Evolutionary conservation across 2,797 vertebrate genomes (phyloP).

Genomic region (Myotis pilosus): DNA sequence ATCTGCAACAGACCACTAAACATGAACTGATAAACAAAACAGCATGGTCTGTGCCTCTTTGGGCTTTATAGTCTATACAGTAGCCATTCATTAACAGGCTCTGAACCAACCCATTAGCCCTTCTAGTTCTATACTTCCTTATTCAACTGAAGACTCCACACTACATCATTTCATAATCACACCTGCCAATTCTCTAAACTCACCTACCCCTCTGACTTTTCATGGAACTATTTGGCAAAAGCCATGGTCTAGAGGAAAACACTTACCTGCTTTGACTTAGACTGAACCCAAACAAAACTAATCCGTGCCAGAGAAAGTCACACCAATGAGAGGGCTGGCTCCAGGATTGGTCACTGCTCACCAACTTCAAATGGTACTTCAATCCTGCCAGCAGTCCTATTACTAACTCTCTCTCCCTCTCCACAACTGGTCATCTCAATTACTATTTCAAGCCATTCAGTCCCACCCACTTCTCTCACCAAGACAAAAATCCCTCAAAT

Average conservation of each 20-base stretch:
- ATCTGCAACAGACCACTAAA: background rate
- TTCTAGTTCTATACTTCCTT: background rate
- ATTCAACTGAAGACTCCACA: conserved; percentile 17
- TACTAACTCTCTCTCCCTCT: background rate
- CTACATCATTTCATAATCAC: conserved; percentile 16
- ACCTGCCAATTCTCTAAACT: conserved; percentile 2
- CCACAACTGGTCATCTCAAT: background rate
- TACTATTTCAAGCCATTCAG: background rate
- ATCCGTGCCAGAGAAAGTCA: background rate
- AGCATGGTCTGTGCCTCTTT: background rate
- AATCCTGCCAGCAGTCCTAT: background rate
- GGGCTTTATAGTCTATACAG: background rate
- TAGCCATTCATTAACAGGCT: background rate
- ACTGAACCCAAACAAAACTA: background rate
- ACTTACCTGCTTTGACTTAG: background rate
- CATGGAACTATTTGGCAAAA: background rate
- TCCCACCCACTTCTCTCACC: background rate
- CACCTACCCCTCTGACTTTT: conserved; percentile 2
- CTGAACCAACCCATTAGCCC: background rate
- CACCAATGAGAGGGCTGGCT: background rate
- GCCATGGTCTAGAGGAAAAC: background rate
- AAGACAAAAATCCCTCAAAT: conserved; percentile 31
- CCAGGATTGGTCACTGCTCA: background rate
- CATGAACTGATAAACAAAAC: background rate
- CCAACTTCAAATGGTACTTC: background rate